Base-by-base conservation (phyloP, 2,113 vertebrate genomes). In the Sapayoa aenigma region DNA sequence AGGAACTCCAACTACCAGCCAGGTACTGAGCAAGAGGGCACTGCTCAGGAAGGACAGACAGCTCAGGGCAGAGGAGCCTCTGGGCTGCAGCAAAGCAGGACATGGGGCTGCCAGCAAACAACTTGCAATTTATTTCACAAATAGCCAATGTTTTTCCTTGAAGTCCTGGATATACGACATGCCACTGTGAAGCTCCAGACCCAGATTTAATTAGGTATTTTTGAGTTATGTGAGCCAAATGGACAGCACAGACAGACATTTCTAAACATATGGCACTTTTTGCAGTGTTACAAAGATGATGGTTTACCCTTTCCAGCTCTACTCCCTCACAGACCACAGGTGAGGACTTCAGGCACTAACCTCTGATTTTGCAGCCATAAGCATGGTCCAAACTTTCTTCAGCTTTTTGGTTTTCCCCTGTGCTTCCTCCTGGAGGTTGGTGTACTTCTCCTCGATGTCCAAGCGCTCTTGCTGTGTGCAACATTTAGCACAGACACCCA, bases 381-480 rank as follows among this genome's bases (percentile, higher is more conserved):
- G 97, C 99, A 99, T 99, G 72, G 99, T 99, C 99, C 99, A 99
- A 14, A 99, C 99, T 98, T 99, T 99, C 98, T 99, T 99, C 95
- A 99, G 96, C 73, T 99, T 99, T 96, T 99, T 99, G 66, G 99
- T 99, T 97, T 99, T 99, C 59, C 99, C 99, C 92, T 99, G 99
- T 9, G 99, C 99, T 93, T 99, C 99, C 67, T 99, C 99, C 97
- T 99, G 99, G 71, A 99, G 98, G 93, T 98, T 99, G 65, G 99
- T 99, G 96, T 99, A 99, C 88, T 99, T 99, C 97, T 99, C 99
- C 96, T 99, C 99, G 13, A 99, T 99, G 96, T 99, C 99, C 96
- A 99, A 96, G 49, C 99, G 99, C 73, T 99, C 99, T 99, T 99
- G 99, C 99, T 99, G 96, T 87, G n/a, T 46, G 49, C 37, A 60